Evolutionary conservation across 2,797 vertebrate species (phyloP).

Genomic region (Simalia tracyae): DNA sequence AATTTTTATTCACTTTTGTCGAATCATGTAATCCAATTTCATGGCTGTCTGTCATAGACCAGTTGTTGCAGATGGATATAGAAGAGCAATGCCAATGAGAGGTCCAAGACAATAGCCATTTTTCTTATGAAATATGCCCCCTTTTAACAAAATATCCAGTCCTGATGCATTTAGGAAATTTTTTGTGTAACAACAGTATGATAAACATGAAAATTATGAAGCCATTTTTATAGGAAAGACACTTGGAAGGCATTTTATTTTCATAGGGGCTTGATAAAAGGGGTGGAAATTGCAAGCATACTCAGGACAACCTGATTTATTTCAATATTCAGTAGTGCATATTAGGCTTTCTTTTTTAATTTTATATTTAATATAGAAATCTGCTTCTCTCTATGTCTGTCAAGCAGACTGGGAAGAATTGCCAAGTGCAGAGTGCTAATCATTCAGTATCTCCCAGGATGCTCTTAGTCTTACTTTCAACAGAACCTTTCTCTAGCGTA

Average conservation of each 20-base stretch:
- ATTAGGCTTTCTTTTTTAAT: not conserved
- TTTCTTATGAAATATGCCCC: not conserved
- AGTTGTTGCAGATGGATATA: not conserved
- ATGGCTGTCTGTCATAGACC: slow-evolving; percentile 15
- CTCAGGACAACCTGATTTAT: not conserved
- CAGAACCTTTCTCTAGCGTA: not conserved
- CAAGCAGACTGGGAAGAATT: not conserved
- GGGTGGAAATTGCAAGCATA: not conserved
- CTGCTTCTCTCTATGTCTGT: not conserved
- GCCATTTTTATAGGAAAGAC: not conserved
- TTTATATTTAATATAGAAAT: not conserved
- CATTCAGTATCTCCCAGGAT: slow-evolving; percentile 23
- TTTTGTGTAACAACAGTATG: not conserved
- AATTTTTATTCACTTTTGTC: slow-evolving; percentile 1
- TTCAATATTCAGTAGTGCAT: not conserved
- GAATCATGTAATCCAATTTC: slow-evolving; percentile 17
- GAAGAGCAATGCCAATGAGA: not conserved
- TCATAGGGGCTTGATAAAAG: not conserved
- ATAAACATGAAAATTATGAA: not conserved
- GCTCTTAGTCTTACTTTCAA: slow-evolving; percentile 7
- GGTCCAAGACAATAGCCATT: not conserved
- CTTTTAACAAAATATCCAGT: not conserved
- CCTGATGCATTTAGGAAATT: not conserved
- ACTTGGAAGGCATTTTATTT: not conserved
- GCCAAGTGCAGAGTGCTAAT: not conserved